Base-by-base conservation (phyloP, 2,797 vertebrate genomes). In the Spizella passerina region DNA sequence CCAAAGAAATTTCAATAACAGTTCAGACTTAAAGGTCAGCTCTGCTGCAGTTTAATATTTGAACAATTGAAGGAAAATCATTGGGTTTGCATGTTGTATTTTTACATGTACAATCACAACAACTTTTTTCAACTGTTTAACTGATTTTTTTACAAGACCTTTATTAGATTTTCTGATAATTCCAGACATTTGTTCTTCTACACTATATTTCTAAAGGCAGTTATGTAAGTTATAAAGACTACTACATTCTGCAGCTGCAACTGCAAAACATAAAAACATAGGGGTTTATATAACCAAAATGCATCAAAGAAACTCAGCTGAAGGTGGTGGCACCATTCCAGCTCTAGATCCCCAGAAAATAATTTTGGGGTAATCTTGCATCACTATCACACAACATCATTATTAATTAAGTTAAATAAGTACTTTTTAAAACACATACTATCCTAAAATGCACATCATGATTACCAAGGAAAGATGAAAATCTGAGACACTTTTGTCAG, bases 161-260 rank as follows among this genome's bases (percentile, higher is more conserved):
- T 64, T 39, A 59, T 39, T 56, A 68, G 30, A 49, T 86, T 44
- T 75, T 43, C 24, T 53, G 19, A 0, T 72, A 94, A 75, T 86
- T 95, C 26, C 76, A 86, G 84, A 82, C 78, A 93, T 44, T 92
- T 9, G 12, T 95, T 81, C 53, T 69, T 69, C 47, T 66, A 91
- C 39, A 39, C 29, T 69, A 17, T 65, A 87, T 79, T 96, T 94
- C 39, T 50, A 49, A 80, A 95, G 80, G 65, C 85, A 92, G 80
- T 66, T 83, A 76, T 27, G 44, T 70, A 66, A 76, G 78, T 88
- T 88, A 76, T 41, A 94, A 93, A 91, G 43, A 66, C 50, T 36
- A 69, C 18, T 82, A 71, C 72, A 56, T 90, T 70, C 78, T 38
- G 23, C 22, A 59, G 61, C 46, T 69, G 24, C 22, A 75, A 22